Evolutionary conservation across 2,888 invertebrate genomes (phyloP), one percentile per base, ranked within the genome.

Genomic region (Congeria kusceri): DNA sequence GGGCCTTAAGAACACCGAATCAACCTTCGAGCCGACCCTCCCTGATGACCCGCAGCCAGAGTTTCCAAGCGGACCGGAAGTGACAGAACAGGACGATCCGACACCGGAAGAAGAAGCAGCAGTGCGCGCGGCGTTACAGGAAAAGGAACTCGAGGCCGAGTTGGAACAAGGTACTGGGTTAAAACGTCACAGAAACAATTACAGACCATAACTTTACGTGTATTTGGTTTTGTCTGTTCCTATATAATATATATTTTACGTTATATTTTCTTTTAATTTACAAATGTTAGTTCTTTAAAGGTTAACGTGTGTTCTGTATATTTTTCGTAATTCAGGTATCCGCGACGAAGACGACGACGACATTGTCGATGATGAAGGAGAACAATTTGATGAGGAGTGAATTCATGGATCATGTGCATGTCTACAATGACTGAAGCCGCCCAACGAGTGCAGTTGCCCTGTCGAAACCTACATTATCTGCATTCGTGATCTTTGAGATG

Each of bases 71-170:
- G 87, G 88, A 72, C 88, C 87, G 63, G 89, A 89, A 84, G 85
- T 88, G 47, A 86, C 87, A 5, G 89, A 89, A 66, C 76, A 83
- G 46, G 89, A 88, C 13, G 89, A 89, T 53, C 89, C 89, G 3
- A 81, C 88, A 70, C 87, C 88, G 73, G 89, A 87, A 83, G 87
- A 86, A 72, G 89, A 89, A 75, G 87, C 87, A 1, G 89, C 88
- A 15, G 77, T 88, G 13, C 83, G 83, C 23, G 86, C 87, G 44
- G 87, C 86, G 5, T 68, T 84, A 66, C 80, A 79, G 20, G 88
- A 88, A 57, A 84, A 87, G 61, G 85, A 87, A 70, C 61, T 81
- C 46, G 85, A 81, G 20, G 80, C 78, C 1, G 84, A 86, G 66
- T 76, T 83, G 28, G 83, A 80, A 27, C 83, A 85, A 53, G 70